Conservation (phyloP, 2,113 vertebrate species). For the Pandion haliaetus region DNA sequence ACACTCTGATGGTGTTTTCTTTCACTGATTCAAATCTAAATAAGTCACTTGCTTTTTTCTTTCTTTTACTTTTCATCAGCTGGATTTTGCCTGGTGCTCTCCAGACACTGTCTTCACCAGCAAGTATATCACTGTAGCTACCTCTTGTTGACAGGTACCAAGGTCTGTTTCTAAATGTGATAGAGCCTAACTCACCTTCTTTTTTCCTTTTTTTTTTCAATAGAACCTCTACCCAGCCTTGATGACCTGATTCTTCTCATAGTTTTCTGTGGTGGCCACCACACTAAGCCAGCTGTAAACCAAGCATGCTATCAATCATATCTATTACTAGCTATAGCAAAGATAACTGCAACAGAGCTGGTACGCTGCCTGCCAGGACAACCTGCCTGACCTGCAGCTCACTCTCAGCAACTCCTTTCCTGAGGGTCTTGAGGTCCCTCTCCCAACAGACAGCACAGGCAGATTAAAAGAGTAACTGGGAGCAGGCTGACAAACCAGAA, state of each 20-base stretch:
- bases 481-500: not conserved
- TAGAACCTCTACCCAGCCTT: not conserved
- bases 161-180: not conserved
- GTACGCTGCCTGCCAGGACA: not conserved
- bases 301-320: accelerated
- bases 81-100: not conserved
- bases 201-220: not conserved
- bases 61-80: not conserved
- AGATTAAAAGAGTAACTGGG: not conserved
- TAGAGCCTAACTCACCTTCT: not conserved
- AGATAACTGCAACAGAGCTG: not conserved
- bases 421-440: not conserved
- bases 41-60: not conserved
- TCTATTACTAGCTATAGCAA: not conserved
- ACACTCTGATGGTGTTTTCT: not conserved
- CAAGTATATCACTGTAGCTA: not conserved
- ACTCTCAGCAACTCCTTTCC: not conserved
- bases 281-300: not conserved
- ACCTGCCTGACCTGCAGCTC: not conserved
- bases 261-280: not conserved
- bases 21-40: not conserved
- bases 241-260: not conserved
- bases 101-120: not conserved
- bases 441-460: not conserved
- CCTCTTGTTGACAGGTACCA: not conserved